Conservation (phyloP, 2,797 vertebrate species). For the Sphenopsis melanotis region DNA sequence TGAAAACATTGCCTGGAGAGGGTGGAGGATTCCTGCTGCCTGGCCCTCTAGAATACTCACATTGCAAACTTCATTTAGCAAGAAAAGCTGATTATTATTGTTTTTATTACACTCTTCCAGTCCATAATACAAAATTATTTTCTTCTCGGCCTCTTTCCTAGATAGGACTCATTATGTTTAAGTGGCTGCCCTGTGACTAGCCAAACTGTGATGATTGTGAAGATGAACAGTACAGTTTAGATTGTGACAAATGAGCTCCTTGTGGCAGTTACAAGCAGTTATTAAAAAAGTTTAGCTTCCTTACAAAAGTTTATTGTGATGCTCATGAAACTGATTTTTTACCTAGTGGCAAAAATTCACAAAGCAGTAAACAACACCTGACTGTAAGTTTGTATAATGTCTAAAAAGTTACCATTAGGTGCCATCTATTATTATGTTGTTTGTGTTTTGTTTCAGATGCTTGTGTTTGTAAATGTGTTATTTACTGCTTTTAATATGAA, state of each 20-base stretch:
- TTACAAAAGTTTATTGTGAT: background rate
- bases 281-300: background rate
- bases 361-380: background rate
- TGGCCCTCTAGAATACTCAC: background rate
- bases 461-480: background rate
- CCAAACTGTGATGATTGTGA: background rate
- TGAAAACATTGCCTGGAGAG: background rate
- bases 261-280: background rate
- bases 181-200: background rate
- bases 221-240: background rate
- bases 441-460: constrained; percentile 7
- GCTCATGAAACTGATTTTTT: background rate
- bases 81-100: background rate
- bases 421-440: background rate
- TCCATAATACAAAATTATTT: background rate
- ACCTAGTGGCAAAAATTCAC: background rate
- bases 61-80: background rate
- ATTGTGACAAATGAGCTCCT: background rate
- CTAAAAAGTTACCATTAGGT: background rate
- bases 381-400: background rate
- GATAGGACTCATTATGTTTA: background rate
- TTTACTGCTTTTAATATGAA: constrained; percentile 42
- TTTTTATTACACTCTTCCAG: background rate
- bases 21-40: rapidly evolving
- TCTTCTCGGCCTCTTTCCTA: background rate